Evolutionary conservation across 1,140 invertebrate species (phyloP), one percentile per base, ranked within the genome.

Genomic region (Zaprionus ghesquierei): DNA sequence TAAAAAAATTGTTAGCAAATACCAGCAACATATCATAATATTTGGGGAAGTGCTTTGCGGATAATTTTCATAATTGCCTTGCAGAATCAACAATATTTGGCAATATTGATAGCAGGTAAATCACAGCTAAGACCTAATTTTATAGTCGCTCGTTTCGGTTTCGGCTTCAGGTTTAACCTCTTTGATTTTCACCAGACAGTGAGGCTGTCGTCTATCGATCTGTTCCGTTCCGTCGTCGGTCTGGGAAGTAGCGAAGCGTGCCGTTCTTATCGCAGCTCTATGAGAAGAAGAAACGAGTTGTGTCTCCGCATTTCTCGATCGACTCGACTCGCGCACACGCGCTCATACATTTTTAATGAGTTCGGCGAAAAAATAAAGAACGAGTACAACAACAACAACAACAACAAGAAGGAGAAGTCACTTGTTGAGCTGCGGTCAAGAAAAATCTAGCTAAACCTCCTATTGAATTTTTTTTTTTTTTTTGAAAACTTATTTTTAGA

Each of bases 291-390:
- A 56, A 70, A 70, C 68, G 15, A 29, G 68, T 70, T 64, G 8
- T 64, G 25, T 49, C 41, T 33, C 4, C 5, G 15, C 20, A 29
- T 29, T 63, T 35, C 54, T 15, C 51, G 29, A 1, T 15, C 22
- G 38, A 22, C 27, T 51, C 22, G n/a, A n/a, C n/a, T n/a, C n/a
- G n/a, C n/a, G n/a, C n/a, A 15, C 59, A 41, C 18, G 29, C 44
- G 53, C 69, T 33, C 53, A 56, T 58, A 41, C 31, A 65, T 70
- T 70, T 50, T 56, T 58, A 70, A 65, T 64, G 53, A 64, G 41
- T 44, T 41, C 10, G 13, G 5, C 6, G 15, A 51, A 18, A 33
- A 25, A 25, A 33, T 9, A 12, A 44, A 44, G 15, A 50, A 23
- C 10, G 20, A 9, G 22, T 27, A 29, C 27, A 44, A 18, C 8